These are phyloP conservation scores for Ephialtes manifestator DNA, from an alignment of 2,888 invertebrate species.

Conservation along the genomic window DNA sequence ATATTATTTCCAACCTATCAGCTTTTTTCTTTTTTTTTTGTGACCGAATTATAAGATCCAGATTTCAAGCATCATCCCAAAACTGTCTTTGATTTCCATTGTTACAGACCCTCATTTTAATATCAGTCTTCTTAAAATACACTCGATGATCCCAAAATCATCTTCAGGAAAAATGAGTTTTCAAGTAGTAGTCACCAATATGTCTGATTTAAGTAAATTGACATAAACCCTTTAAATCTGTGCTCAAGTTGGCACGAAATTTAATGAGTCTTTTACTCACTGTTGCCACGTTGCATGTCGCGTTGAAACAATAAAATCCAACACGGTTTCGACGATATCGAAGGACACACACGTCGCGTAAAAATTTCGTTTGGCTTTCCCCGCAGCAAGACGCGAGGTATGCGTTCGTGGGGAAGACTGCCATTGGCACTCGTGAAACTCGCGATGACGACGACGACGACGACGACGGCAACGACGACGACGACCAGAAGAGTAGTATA, in stretches of 20 bases:
- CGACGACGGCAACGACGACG: conserved; percentile 9
- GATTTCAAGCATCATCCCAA: no score
- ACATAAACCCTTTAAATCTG: not conserved
- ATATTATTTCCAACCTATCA: no score
- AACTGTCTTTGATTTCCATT: no score
- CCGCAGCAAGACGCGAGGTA: conserved; percentile 3
- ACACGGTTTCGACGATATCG: not conserved
- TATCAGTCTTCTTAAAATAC: no score
- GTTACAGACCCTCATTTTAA: no score
- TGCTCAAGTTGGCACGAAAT: not conserved
- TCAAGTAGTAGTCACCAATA: not conserved
- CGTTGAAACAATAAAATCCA: conserved; percentile 15
- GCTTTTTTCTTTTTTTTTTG: no score
- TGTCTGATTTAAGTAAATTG: not conserved
- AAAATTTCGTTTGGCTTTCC: not conserved
- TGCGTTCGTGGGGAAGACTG: not conserved
- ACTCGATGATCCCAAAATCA: no score
- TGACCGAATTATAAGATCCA: no score
- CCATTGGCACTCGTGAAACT: conserved; percentile 42
- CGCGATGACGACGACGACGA: conserved; percentile 15
- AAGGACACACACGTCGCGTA: not conserved
- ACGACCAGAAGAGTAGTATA: conserved; percentile 29
- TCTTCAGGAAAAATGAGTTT: no score
- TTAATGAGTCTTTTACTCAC: conserved; percentile 24
- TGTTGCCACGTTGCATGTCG: conserved; percentile 47